phyloP scores from a whole-genome alignment of 2,113 vertebrate species.

The Paratilapia polleni region DNA sequence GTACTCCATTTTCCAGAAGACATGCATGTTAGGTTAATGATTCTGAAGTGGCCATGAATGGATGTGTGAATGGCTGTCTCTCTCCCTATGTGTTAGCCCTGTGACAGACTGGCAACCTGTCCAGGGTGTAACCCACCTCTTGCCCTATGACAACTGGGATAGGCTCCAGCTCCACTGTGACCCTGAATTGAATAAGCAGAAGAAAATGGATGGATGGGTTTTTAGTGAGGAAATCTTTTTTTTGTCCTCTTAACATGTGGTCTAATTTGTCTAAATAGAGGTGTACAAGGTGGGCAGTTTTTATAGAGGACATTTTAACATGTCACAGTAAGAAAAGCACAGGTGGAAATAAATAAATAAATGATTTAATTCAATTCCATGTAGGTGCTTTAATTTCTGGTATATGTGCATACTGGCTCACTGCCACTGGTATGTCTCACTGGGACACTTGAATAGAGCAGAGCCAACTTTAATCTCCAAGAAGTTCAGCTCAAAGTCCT shows the following conservation, averaged over 20 bases:
- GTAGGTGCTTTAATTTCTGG: neutral
- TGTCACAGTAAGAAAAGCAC: too few species aligned
- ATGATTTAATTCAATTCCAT: neutral
- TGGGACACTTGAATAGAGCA: neutral
- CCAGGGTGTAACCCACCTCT: neutral
- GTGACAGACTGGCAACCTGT: neutral
- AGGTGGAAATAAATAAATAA: neutral
- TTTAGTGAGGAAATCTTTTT: too few species aligned
- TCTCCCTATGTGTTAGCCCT: neutral
- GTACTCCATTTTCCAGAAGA: neutral
- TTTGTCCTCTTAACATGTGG: neutral
- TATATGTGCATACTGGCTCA: neutral
- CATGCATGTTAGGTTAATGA: neutral
- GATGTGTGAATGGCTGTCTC: neutral
- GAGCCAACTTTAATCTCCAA: neutral
- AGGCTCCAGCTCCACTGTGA: neutral
- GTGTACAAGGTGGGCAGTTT: neutral
- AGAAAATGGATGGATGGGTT: neutral
- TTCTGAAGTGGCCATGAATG: constrained; percentile 3
- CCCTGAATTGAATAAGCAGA: neutral
- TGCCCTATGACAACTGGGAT: neutral
- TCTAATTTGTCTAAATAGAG: neutral
- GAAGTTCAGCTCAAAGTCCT: constrained; percentile 11
- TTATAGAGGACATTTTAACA: neutral
- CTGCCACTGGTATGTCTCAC: neutral